Percentiles rank a stretch among this genome's conserved stretches.
Conservation (phyloP, 2,888 invertebrate species). For the Tachina lurida region DNA sequence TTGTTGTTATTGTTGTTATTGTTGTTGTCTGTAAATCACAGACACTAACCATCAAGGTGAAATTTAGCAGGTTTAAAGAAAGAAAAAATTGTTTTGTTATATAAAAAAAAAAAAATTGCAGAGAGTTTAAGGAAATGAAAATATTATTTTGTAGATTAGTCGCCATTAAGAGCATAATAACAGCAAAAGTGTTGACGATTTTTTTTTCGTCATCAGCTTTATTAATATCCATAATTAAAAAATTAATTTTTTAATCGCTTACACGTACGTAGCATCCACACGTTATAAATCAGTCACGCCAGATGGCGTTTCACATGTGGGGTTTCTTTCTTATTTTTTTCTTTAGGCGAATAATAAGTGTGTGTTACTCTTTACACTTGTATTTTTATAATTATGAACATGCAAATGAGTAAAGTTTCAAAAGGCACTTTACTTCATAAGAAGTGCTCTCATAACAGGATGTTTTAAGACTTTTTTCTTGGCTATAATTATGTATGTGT, state of each 20-base stretch:
- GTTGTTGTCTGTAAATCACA: conserved; percentile 35
- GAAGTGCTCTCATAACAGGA: not conserved
- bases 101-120: not conserved
- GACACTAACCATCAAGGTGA: conserved; percentile 25
- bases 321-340: not conserved
- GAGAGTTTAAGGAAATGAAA: conserved; percentile 49
- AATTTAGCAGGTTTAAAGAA: conserved; percentile 42
- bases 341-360: not conserved
- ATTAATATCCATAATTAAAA: conserved; percentile 54
- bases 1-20: not conserved
- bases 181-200: conserved; percentile 30
- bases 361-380: conserved; percentile 35
- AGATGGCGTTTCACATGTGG: conserved; percentile 1
- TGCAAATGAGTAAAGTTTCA: not conserved
- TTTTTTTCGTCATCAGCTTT: not conserved
- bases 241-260: conserved; percentile 44
- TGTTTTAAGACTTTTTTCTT: not conserved
- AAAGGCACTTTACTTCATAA: not conserved
- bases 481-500: not conserved
- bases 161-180: conserved; percentile 19
- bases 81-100: not conserved
- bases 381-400: not conserved
- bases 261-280: not conserved
- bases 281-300: conserved; percentile 29
- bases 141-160: conserved; percentile 20